phyloP scores from a whole-genome alignment of 92 coral and sea anemone genomes.

The Micromussa lordhowensis region DNA sequence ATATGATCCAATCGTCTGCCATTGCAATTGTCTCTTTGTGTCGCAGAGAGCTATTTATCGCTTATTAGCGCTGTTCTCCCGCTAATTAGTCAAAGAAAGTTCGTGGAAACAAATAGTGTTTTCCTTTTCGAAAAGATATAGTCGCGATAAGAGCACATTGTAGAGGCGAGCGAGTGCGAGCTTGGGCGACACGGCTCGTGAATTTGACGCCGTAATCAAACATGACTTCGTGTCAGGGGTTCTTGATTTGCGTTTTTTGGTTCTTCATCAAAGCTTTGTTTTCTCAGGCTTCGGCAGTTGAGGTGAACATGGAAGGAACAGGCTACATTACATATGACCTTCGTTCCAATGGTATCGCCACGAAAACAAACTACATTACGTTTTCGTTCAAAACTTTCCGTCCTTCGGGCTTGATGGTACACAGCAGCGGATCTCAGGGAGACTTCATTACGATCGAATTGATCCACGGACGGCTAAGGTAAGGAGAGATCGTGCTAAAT shows the following conservation, averaged over 20 bases:
- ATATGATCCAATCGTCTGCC: slow-evolving; percentile 1
- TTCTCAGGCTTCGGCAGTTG: slow-evolving; percentile 40
- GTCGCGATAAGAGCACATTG: slow-evolving; percentile 17
- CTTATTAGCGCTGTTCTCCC: slow-evolving; percentile 35
- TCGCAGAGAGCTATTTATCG: slow-evolving; percentile 28
- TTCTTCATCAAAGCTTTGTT: background rate
- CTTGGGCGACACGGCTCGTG: slow-evolving; percentile 10
- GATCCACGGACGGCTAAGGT: slow-evolving; percentile 90
- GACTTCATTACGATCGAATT: slow-evolving; percentile 88
- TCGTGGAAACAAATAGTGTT: slow-evolving; percentile 39
- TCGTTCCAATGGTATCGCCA: slow-evolving; percentile 63
- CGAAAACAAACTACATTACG: slow-evolving; percentile 64
- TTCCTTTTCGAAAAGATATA: slow-evolving; percentile 30
- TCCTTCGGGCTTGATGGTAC: slow-evolving; percentile 82
- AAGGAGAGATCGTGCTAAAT: background rate
- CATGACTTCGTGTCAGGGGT: slow-evolving; percentile 47
- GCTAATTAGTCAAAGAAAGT: slow-evolving; percentile 41
- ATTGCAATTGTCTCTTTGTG: slow-evolving; percentile 21
- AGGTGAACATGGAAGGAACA: slow-evolving; percentile 68
- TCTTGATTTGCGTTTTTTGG: slow-evolving; percentile 23
- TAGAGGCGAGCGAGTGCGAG: background rate
- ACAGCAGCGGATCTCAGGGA: slow-evolving; percentile 87
- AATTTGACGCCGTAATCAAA: background rate
- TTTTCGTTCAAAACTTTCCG: slow-evolving; percentile 85
- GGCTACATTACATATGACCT: slow-evolving; percentile 79